These are phyloP conservation scores for Bombus superbus DNA, from an alignment of 1,140 invertebrate genomes.

Conservation along the genomic window DNA sequence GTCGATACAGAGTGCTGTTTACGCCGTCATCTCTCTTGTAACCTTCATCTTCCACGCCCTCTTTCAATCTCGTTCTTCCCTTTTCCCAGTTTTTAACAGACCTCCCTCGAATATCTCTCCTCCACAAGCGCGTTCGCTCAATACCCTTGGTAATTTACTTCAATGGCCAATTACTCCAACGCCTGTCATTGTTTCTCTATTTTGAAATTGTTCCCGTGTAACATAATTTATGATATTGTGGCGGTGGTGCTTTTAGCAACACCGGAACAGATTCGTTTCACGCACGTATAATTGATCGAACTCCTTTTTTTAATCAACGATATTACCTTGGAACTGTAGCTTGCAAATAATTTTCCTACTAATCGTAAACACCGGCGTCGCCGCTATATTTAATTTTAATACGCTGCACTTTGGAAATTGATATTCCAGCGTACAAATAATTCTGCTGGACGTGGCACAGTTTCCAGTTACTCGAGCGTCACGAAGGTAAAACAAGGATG, in stretches of 20 bases:
- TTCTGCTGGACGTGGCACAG: not conserved
- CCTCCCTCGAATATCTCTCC: slow-evolving; percentile 6
- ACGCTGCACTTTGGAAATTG: not conserved
- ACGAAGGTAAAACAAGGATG: not conserved
- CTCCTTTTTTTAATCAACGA: slow-evolving; percentile 6
- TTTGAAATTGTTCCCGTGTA: not conserved
- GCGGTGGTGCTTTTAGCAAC: not conserved
- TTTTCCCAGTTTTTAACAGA: slow-evolving; percentile 31
- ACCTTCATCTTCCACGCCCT: slow-evolving; percentile 18
- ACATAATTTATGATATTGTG: not conserved
- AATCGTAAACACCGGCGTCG: not conserved
- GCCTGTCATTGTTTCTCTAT: not conserved
- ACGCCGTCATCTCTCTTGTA: slow-evolving; percentile 35
- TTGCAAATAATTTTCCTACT: not conserved
- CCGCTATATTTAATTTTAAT: not conserved
- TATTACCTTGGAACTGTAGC: not conserved
- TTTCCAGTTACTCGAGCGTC: not conserved
- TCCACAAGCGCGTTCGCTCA: not conserved
- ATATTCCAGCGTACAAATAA: not conserved
- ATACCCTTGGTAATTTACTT: slow-evolving; percentile 6
- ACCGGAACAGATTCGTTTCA: not conserved
- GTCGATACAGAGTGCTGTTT: slow-evolving; percentile 68
- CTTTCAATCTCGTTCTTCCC: not conserved
- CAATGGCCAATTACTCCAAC: slow-evolving; percentile 6
- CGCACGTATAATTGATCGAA: slow-evolving; percentile 6